Evolutionary conservation across 2,888 invertebrate species (phyloP), one percentile per base, ranked within the genome.

Genomic region (Coleophora flavipennella): DNA sequence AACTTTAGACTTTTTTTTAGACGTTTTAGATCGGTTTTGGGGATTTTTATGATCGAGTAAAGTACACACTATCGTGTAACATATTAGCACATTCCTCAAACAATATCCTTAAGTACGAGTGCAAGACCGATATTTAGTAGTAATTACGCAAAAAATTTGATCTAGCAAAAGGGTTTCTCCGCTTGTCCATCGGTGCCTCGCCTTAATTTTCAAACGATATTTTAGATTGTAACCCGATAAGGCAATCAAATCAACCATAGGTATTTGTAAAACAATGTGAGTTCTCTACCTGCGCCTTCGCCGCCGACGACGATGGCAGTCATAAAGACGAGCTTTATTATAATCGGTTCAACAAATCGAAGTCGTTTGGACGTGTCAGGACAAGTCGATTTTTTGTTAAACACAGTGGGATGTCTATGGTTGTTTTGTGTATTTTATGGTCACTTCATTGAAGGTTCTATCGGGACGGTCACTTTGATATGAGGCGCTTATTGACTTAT

Each of bases 351-450:
- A 62, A 77, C 75, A 78, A 71, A 79, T 76, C 76, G 70, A 66
- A n/a, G 63, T 60, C 72, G 69, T 69, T 75, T 62, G 57, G 64
- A 81, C 80, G 74, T 80, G 83, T 83, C 70, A 60, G 66, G 71
- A 83, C 83, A 80, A 63, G 80, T 67, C 60, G 55, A 55, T 62
- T 71, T 59, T 76, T 77, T 79, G 67, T 69, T 65, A 39, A 40
- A 49, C 69, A 52, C 73, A 63, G 74, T 72, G 68, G 77, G 77
- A 67, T 67, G 70, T 68, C 75, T 60, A 59, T 65, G 55, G 65
- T 67, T 66, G 72, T 76, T 76, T 80, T 76, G 70, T 80, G 55
- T 67, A 59, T 76, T 76, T 80, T 77, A 79, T 70, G 67, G 70
- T 59, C 72, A 72, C 70, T 77, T 79, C 71, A 77, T 78, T 78